Evolutionary conservation across 2,888 invertebrate genomes (phyloP), one percentile per base, ranked within the genome.

Genomic region (Coenonympha arcania): DNA sequence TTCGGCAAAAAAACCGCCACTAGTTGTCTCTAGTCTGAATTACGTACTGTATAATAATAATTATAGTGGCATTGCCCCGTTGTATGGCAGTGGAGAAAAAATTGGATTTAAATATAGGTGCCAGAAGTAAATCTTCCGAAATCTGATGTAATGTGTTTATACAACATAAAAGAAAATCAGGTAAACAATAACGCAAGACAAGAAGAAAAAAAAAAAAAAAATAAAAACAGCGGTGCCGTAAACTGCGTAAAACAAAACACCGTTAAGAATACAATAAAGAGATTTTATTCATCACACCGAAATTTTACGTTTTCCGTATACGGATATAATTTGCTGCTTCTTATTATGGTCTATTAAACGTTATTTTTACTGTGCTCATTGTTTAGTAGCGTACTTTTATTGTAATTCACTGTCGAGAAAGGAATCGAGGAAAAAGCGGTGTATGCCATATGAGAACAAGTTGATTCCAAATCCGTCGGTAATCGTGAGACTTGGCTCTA

Each of bases 381-480:
- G 58, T 60, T 61, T 51, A 54, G 50, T 48, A 42, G 37, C 48
- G 46, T 55, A 54, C 46, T 51, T 46, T 11, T 47, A 44, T 41
- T 46, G 52, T 30, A 43, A 41, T 31, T 33, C 43, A 47, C 42
- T 51, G 57, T 57, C 53, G 55, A 48, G 58, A 60, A 58, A 54
- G 52, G 57, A 50, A 48, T 53, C 40, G 52, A 55, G 55, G 54
- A 65, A 65, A 65, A 65, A 65, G 55, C 56, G 42, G 61, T 50
- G 50, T 51, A 46, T 50, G 48, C 62, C 63, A 57, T 63, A 62
- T 56, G 60, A 40, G 55, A 50, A 52, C 48, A 51, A 40, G 58
- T 51, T 55, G 55, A 48, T 43, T 55, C 61, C 61, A 59, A 63
- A 59, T 62, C 52, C 48, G 58, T 55, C 54, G 56, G 43, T 48